Conservation (phyloP, 2,888 invertebrate genomes). For the Oxytorus armatus region DNA sequence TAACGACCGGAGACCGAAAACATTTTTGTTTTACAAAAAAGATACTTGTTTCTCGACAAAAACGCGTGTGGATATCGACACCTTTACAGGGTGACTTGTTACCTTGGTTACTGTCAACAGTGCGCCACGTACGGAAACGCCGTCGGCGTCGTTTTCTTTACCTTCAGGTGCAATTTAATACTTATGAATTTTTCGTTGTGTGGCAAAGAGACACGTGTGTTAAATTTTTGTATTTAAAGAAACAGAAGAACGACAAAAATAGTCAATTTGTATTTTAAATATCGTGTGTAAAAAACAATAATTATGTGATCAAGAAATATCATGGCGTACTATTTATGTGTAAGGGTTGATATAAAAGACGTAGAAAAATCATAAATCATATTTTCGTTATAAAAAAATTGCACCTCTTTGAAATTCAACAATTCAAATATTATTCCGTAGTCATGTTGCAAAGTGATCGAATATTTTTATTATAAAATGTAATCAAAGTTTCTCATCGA, state of each 20-base stretch:
- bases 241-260: not conserved
- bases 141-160: slow-evolving; percentile 62
- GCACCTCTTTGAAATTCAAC: too few relatives aligned
- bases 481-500: too few relatives aligned
- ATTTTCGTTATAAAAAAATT: too few relatives aligned
- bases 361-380: too few relatives aligned
- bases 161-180: slow-evolving; percentile 13
- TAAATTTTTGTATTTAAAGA: not conserved
- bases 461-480: too few relatives aligned
- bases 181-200: not conserved
- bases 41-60: slow-evolving; percentile 45
- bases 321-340: too few relatives aligned
- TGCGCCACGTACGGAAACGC: slow-evolving; percentile 73
- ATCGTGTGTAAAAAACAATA: too few relatives aligned
- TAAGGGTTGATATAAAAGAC: too few relatives aligned
- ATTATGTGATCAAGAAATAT: too few relatives aligned
- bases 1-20: too few relatives aligned
- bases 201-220: not conserved
- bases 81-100: slow-evolving; percentile 78
- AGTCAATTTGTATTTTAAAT: not conserved
- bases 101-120: slow-evolving; percentile 83
- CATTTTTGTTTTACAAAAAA: slow-evolving; percentile 1
- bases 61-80: slow-evolving; percentile 79
- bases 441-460: too few relatives aligned
- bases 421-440: too few relatives aligned